Percentiles rank a stretch among this genome's conserved stretches.
These are phyloP conservation scores for Hartigia nigra DNA, from an alignment of 2,888 invertebrate genomes.

Conservation along the genomic window DNA sequence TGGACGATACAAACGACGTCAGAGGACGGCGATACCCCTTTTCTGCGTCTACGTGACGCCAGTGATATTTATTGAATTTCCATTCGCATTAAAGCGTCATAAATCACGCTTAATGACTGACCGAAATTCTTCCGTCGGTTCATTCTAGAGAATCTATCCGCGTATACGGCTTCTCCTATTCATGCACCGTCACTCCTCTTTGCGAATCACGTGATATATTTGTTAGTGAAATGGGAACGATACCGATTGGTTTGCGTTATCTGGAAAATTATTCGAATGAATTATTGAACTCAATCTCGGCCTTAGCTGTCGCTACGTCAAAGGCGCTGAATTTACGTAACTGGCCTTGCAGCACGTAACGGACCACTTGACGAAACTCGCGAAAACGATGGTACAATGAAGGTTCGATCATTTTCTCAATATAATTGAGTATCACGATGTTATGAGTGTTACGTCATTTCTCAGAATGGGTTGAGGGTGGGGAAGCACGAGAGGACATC, in stretches of 20 bases:
- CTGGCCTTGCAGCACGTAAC: neutral
- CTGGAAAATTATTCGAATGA: neutral
- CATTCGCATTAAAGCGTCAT: slow-evolving; percentile 38
- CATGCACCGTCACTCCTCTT: neutral
- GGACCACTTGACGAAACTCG: neutral
- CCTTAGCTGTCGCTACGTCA: neutral
- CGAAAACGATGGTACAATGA: neutral
- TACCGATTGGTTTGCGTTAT: neutral
- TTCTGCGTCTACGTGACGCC: neutral
- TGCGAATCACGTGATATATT: neutral
- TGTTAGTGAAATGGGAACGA: neutral
- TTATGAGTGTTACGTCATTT: neutral
- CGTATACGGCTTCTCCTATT: neutral
- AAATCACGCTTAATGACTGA: slow-evolving; percentile 29
- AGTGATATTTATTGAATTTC: slow-evolving; percentile 25
- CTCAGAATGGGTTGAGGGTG: no score
- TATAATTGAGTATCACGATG: neutral
- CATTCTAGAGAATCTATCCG: neutral
- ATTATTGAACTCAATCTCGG: neutral
- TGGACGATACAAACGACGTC: neutral
- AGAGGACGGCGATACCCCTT: neutral
- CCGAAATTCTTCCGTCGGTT: neutral
- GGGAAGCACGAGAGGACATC: neutral
- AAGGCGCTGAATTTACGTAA: neutral
- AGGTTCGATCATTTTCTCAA: neutral